These are phyloP conservation scores for Acronicta leporina DNA, from an alignment of 2,888 invertebrate genomes.

Conservation along the genomic window DNA sequence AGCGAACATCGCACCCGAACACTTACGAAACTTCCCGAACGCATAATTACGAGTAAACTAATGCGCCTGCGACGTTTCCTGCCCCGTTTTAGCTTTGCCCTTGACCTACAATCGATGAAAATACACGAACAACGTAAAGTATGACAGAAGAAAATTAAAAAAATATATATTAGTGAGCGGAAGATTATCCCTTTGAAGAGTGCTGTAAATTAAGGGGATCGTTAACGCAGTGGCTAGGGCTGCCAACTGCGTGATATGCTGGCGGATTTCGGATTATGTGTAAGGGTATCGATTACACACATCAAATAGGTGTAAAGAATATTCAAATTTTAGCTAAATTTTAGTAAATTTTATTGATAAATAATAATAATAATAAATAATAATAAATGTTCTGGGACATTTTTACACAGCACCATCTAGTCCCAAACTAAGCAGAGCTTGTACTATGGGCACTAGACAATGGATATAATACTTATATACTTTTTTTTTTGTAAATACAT, in stretches of 20 bases:
- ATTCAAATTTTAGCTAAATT: no score
- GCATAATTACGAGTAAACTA: conserved; percentile 24
- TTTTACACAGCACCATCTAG: no score
- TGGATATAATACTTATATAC: no score
- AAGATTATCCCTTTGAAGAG: conserved; percentile 60
- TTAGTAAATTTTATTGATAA: no score
- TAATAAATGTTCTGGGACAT: no score
- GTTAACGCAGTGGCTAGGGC: conserved; percentile 55
- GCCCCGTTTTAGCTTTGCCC: conserved; percentile 32
- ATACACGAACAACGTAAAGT: conserved; percentile 33
- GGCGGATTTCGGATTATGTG: background rate
- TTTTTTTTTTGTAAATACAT: no score
- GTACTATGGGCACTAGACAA: no score
- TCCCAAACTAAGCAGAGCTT: no score
- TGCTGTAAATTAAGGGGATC: conserved; percentile 60
- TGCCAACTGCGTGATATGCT: conserved; percentile 25
- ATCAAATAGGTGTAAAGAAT: background rate
- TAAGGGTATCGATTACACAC: conserved; percentile 12
- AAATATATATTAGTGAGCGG: conserved; percentile 60
- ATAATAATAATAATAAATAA: no score
- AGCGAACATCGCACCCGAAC: conserved; percentile 39
- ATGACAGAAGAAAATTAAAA: conserved; percentile 56
- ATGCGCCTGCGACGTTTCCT: conserved; percentile 44
- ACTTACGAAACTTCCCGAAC: conserved; percentile 46
- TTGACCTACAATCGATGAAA: conserved; percentile 48